phyloP scores from a whole-genome alignment of 2,888 invertebrate species.

The Elysia crispata region DNA sequence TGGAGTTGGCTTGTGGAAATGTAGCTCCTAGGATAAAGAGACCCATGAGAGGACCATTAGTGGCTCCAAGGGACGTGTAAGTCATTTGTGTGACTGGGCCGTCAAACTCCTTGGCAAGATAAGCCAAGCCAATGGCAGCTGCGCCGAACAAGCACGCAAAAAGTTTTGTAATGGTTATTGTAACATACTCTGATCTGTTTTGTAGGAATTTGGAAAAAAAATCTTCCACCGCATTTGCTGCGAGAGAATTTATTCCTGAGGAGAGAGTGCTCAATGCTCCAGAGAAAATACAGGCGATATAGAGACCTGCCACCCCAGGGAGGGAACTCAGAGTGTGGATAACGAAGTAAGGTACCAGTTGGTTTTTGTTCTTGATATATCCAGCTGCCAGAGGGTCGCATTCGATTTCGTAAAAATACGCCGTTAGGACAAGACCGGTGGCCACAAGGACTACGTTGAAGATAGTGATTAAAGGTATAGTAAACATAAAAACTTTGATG shows the following conservation, averaged over 20 bases:
- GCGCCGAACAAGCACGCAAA: constrained; percentile 56
- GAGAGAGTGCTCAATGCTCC: constrained; percentile 61
- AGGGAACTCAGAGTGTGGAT: constrained; percentile 53
- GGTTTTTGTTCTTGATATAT: constrained; percentile 56
- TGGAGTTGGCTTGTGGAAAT: constrained; percentile 55
- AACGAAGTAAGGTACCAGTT: constrained; percentile 61
- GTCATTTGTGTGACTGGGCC: constrained; percentile 62
- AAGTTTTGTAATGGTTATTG: constrained; percentile 58
- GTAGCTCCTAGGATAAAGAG: constrained; percentile 60
- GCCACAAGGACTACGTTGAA: constrained; percentile 55
- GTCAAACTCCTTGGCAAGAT: constrained; percentile 53
- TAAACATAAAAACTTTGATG: constrained; percentile 55
- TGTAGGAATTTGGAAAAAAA: constrained; percentile 51
- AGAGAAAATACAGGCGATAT: constrained; percentile 61
- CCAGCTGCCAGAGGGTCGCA: constrained; percentile 61
- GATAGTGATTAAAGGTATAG: constrained; percentile 53
- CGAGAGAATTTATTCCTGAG: constrained; percentile 63
- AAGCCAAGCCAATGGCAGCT: constrained; percentile 56
- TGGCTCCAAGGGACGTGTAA: constrained; percentile 55
- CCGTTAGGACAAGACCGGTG: constrained; percentile 59
- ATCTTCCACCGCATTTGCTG: constrained; percentile 64
- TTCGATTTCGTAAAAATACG: constrained; percentile 56
- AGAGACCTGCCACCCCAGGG: constrained; percentile 59
- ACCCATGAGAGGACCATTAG: constrained; percentile 59
- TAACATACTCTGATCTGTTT: constrained; percentile 49